These are phyloP conservation scores for Corticium candelabrum DNA, from an alignment of 37 sponge, comb jelly and placozoan genomes.

Conservation along the genomic window DNA sequence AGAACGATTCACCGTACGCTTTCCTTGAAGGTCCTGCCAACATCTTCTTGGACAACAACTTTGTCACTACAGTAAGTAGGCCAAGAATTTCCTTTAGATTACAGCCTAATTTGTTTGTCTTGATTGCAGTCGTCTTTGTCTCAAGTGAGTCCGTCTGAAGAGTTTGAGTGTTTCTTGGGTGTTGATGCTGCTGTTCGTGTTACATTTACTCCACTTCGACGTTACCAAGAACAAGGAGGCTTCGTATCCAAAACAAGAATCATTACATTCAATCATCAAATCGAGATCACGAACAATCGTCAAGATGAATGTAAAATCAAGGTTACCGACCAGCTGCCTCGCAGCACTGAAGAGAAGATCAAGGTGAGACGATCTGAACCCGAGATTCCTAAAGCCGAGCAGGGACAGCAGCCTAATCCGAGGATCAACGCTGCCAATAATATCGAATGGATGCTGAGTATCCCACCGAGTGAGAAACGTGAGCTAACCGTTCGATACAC, in stretches of 20 bases:
- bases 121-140: conserved; percentile 22
- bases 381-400: conserved; percentile 47
- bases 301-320: conserved; percentile 42
- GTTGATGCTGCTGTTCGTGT: conserved; percentile 40
- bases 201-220: conserved; percentile 25
- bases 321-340: conserved; percentile 73
- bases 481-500: conserved; percentile 50
- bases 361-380: conserved; percentile 59
- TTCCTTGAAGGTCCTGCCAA: conserved; percentile 45
- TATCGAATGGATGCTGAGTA: conserved; percentile 58
- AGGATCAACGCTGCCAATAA: conserved; percentile 52
- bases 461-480: conserved; percentile 34
- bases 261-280: conserved; percentile 38
- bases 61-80: conserved; percentile 30
- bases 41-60: conserved; percentile 46
- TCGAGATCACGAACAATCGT: conserved; percentile 56
- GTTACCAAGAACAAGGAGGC: conserved; percentile 34
- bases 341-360: conserved; percentile 68
- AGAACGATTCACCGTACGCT: conserved; percentile 38
- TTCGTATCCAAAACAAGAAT: conserved; percentile 27
- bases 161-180: conserved; percentile 36
- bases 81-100: background rate
- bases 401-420: conserved; percentile 40
- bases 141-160: conserved; percentile 29
- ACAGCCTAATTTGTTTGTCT: background rate